Base-by-base conservation (phyloP, 2,888 invertebrate genomes). In the Orthosia gothica region DNA sequence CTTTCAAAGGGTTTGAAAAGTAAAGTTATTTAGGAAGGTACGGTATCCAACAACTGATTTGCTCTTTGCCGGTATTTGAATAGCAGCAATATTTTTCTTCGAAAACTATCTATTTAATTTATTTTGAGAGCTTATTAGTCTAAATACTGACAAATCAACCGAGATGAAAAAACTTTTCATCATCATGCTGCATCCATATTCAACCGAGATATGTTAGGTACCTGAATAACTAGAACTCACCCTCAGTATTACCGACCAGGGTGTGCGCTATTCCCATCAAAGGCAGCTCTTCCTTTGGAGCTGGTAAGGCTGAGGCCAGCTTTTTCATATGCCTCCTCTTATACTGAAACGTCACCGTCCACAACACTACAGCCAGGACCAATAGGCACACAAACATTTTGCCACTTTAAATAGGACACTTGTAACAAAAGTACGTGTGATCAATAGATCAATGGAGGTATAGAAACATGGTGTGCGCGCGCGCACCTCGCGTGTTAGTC, bases 291-390 rank as follows among this genome's bases (percentile, higher is more conserved):
- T 79, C 81, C 3, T 86, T 78, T 0, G 89, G 55, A 3, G 47
- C 73, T 3, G 91, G 91, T 63, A 94, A 85, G 5, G 66, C 81
- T 0, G 90, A 82, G 3, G 95, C 94, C 54, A 96, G 74, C 75
- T 90, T 86, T 70, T 93, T 92, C 91, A 95, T 89, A 55, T 91
- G 87, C 78, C 94, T 90, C 72, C 94, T 91, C 55, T 85, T 89
- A 62, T 89, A 92, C 85, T 92, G 89, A 74, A 91, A 94, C 72
- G 88, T 75, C 50, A 86, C 79, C 3, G 81, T 78, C 93, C 94
- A 93, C 67, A 89, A 68, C 77, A 91, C 66, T 16, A 79, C 32
- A 70, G 90, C 79, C 7, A 90, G 23, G n/a, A 93, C 13, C n/a
- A 92, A 70, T 66, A 90, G 77, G 87, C 86, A 92, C 81, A 90